Percentiles rank a stretch among this genome's conserved stretches.
phyloP scores from a whole-genome alignment of 2,797 vertebrate genomes.

The Urocyon cinereoargenteus region DNA sequence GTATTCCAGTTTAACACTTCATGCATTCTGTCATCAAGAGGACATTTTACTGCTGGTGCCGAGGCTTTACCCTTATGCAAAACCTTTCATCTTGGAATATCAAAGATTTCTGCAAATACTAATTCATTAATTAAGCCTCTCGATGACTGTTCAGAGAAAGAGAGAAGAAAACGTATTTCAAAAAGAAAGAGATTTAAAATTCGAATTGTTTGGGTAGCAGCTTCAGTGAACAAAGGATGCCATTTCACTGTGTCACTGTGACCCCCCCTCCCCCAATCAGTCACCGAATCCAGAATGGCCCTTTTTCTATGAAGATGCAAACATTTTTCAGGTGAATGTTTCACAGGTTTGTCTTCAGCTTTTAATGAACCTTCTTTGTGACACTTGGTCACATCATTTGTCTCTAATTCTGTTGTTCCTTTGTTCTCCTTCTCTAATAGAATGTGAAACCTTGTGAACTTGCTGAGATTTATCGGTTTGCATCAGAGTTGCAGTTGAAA shows the following conservation, averaged over 20 bases:
- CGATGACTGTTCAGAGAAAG: slow-evolving; percentile 60
- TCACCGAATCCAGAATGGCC: not conserved
- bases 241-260: not conserved
- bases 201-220: not conserved
- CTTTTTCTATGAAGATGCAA: slow-evolving; percentile 30
- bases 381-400: slow-evolving; percentile 45
- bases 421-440: slow-evolving; percentile 66
- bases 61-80: slow-evolving; percentile 1
- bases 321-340: slow-evolving; percentile 33
- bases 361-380: slow-evolving; percentile 61
- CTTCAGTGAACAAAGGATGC: slow-evolving; percentile 28
- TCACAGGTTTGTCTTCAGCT: slow-evolving; percentile 51
- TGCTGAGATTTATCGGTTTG: slow-evolving; percentile 51
- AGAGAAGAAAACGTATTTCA: slow-evolving; percentile 2
- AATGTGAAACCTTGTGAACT: slow-evolving; percentile 66
- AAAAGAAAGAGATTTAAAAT: slow-evolving; percentile 55
- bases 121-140: slow-evolving; percentile 81
- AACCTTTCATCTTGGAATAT: slow-evolving; percentile 80
- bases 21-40: slow-evolving; percentile 43
- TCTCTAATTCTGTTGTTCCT: slow-evolving; percentile 74
- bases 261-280: not conserved
- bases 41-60: slow-evolving; percentile 45
- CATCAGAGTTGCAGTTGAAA: slow-evolving; percentile 7
- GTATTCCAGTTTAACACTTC: not conserved
- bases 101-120: slow-evolving; percentile 77